These are phyloP conservation scores for Ochropleura plecta DNA, from an alignment of 2,888 invertebrate genomes.

Conservation along the genomic window DNA sequence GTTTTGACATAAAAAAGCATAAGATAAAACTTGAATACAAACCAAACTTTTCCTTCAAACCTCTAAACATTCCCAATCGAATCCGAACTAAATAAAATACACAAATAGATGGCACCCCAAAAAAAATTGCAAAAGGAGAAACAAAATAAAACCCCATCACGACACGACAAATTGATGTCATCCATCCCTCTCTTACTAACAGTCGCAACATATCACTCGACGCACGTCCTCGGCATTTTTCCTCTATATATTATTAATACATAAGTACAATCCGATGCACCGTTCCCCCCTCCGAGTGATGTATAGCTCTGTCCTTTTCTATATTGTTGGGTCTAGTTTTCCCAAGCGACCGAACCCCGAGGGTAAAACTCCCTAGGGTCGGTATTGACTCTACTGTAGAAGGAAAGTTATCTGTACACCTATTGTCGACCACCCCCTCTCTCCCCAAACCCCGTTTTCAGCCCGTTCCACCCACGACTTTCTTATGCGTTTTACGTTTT, in stretches of 20 bases:
- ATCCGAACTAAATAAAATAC: conserved; percentile 63
- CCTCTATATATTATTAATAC: conserved; percentile 91
- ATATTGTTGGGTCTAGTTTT: conserved; percentile 91
- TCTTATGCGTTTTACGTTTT: conserved; percentile 90
- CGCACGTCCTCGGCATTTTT: conserved; percentile 90
- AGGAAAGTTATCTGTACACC: conserved; percentile 91
- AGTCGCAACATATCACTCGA: conserved; percentile 90
- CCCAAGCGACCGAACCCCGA: conserved; percentile 90
- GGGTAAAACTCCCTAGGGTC: conserved; percentile 90
- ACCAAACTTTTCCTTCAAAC: conserved; percentile 22
- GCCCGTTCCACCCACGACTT: conserved; percentile 79
- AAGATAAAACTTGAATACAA: conserved; percentile 7
- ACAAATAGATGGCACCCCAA: conserved; percentile 68
- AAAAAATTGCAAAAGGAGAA: conserved; percentile 83
- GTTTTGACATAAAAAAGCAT: not conserved
- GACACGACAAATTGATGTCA: conserved; percentile 90
- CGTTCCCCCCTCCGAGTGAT: conserved; percentile 75
- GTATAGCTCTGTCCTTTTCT: conserved; percentile 86
- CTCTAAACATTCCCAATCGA: conserved; percentile 45
- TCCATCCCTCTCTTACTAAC: conserved; percentile 90
- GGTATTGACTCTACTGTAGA: conserved; percentile 90
- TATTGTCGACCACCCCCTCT: conserved; percentile 86
- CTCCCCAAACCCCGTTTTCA: conserved; percentile 73
- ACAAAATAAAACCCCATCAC: conserved; percentile 91
- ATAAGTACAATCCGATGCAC: conserved; percentile 87